Evolutionary conservation across 2,888 invertebrate genomes (phyloP), one percentile per base, ranked within the genome.

Genomic region (Pristionchus mayeri): DNA sequence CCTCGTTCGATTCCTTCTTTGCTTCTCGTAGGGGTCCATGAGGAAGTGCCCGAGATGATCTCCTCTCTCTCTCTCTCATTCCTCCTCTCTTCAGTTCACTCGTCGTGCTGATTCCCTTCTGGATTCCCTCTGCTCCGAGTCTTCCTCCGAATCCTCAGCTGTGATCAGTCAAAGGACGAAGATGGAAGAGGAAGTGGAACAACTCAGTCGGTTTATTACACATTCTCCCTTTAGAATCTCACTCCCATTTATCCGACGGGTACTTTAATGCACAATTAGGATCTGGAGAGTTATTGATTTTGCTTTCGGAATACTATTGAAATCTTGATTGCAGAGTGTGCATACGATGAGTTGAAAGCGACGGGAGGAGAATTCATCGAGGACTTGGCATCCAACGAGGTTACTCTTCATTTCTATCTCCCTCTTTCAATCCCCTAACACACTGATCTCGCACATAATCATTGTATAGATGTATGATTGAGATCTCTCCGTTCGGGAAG

Each of bases 41-140:
- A n/a, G n/a, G n/a, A n/a, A n/a, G n/a, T n/a, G n/a, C n/a, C n/a
- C n/a, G n/a, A n/a, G n/a, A n/a, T n/a, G n/a, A n/a, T n/a, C n/a
- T n/a, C n/a, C n/a, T n/a, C n/a, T n/a, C n/a, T n/a, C n/a, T n/a
- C n/a, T n/a, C n/a, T n/a, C n/a, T 85, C 79, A 6, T 57, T 57
- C n/a, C 57, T 6, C 57, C n/a, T n/a, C 13, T 9, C 13, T 40
- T 34, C 18, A 93, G 93, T 92, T 93, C 87, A 92, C 93, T 24
- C 88, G 90, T 84, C 91, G 92, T 85, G 88, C 93, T 44, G 93
- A 93, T 84, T 88, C 88, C 40, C 91, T 94, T 81, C 87, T 94
- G 84, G 93, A 93, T 86, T 87, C 93, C n/a, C 89, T 94, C 37
- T 93, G 93, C 87, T 91, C 92, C 63, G 93, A 93, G 80, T 90